Base-by-base conservation (phyloP, 2,797 vertebrate genomes). In the Yasuhikotakia modesta region DNA sequence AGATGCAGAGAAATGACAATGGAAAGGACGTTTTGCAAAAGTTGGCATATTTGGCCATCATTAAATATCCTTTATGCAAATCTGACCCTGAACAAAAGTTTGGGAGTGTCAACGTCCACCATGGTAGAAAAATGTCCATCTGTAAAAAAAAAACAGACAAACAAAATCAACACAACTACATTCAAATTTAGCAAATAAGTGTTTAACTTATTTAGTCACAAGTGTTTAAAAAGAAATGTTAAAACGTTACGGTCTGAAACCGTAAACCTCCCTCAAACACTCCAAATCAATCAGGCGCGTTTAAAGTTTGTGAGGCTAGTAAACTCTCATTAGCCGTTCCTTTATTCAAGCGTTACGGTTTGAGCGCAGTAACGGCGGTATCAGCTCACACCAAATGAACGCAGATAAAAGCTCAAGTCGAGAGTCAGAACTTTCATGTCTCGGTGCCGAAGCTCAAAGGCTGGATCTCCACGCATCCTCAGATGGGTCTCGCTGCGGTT, bases 381-480 rank as follows among this genome's bases (percentile, higher is more conserved):
- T 78, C 55, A 71, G 27, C 66, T 79, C 69, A 69, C 65, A 52
- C 43, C 55, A 57, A 63, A 61, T 55, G 30, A 76, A 72, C 3
- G 24, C 43, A 76, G 64, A 82, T 27, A 32, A 73, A 78, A 76
- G 74, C 67, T n/a, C 30, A 45, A 32, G 53, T 80, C 48, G 27
- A 55, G 72, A 73, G 78, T 77, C 64, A 3, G 70, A 69, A 73
- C 73, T 81, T 85, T 79, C 50, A 73, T 80, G 61, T 81, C 69
- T 81, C 67, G 48, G 35, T 35, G 7, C 75, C 5, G 61, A 70
- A 45, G 60, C 22, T 57, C 27, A 24, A 46, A 46, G 30, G 22
- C 45, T 58, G 1, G 57, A 67, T 88, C 86, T 85, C 81, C 74
- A 79, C 87, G 83, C 86, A 89, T 88, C 88, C 88, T 90, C 85